Evolutionary conservation across 2,888 invertebrate genomes (phyloP).

Genomic region (Cephus sareptanus): DNA sequence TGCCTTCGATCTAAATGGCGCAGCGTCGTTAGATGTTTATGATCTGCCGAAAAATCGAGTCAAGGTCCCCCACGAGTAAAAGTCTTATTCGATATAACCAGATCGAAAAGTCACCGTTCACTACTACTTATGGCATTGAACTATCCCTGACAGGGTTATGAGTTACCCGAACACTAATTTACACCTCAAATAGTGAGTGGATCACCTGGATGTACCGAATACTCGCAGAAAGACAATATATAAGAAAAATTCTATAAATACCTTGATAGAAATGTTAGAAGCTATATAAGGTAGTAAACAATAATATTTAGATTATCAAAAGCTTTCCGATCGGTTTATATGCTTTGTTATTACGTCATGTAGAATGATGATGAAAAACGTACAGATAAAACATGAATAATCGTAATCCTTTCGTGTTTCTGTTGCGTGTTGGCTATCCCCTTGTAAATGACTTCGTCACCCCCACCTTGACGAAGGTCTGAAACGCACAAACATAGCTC

Average conservation of each 20-base stretch:
- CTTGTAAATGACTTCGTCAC: background rate
- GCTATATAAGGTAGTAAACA: no score
- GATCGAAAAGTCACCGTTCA: background rate
- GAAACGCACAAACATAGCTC: background rate
- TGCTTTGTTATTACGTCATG: background rate
- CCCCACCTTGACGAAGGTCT: background rate
- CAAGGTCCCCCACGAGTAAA: conserved; percentile 39
- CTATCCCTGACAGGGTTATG: background rate
- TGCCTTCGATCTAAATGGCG: background rate
- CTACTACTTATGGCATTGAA: background rate
- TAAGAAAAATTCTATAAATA: background rate
- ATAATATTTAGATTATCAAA: no score
- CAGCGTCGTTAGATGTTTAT: background rate
- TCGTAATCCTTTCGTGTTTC: background rate
- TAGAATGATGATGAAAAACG: background rate
- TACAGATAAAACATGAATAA: background rate
- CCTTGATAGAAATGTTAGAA: no score
- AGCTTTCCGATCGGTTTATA: no score
- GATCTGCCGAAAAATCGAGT: conserved; percentile 34
- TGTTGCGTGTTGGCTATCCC: background rate
- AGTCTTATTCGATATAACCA: background rate
- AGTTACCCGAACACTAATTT: background rate
- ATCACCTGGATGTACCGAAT: background rate
- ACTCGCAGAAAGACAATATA: background rate
- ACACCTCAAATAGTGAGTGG: background rate